phyloP scores from a whole-genome alignment of 53 echinoderm and acorn worm species.

The Mesocentrotus franciscanus region DNA sequence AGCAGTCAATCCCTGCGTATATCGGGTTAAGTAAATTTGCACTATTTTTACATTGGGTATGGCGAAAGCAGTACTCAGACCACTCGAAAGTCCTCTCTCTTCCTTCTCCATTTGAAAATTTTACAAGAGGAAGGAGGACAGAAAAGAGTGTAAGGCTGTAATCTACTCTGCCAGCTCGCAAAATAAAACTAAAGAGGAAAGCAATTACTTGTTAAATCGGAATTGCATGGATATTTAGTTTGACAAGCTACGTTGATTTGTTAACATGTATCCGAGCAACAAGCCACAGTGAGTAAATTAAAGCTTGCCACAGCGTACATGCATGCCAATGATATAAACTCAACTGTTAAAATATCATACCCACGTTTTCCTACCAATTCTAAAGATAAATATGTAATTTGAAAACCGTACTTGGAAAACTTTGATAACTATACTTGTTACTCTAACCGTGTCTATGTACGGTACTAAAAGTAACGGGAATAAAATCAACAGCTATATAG shows the following conservation, averaged over 20 bases:
- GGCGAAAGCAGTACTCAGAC: constrained; percentile 42
- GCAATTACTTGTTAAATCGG: constrained; percentile 33
- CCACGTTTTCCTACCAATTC: neutral
- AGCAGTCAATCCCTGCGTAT: constrained; percentile 45
- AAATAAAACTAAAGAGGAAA: constrained; percentile 51
- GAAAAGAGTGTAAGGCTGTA: constrained; percentile 44
- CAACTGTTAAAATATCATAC: neutral
- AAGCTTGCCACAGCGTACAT: neutral
- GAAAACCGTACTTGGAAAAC: neutral
- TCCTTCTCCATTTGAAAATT: constrained; percentile 13
- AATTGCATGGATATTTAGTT: constrained; percentile 19
- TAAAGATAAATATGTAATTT: neutral
- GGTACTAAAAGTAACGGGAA: neutral
- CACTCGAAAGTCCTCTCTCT: constrained; percentile 51
- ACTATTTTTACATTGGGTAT: constrained; percentile 61
- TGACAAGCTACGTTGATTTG: constrained; percentile 10
- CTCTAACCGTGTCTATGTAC: too few species aligned
- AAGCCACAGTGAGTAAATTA: neutral
- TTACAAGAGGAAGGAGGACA: constrained; percentile 26
- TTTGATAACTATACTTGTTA: neutral
- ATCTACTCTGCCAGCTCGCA: constrained; percentile 9
- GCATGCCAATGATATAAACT: neutral
- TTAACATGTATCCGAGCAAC: neutral
- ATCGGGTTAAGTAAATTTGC: constrained; percentile 66
- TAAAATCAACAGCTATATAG: neutral